phyloP scores from a whole-genome alignment of 2,888 invertebrate genomes.

The Acholoe squamosa region DNA sequence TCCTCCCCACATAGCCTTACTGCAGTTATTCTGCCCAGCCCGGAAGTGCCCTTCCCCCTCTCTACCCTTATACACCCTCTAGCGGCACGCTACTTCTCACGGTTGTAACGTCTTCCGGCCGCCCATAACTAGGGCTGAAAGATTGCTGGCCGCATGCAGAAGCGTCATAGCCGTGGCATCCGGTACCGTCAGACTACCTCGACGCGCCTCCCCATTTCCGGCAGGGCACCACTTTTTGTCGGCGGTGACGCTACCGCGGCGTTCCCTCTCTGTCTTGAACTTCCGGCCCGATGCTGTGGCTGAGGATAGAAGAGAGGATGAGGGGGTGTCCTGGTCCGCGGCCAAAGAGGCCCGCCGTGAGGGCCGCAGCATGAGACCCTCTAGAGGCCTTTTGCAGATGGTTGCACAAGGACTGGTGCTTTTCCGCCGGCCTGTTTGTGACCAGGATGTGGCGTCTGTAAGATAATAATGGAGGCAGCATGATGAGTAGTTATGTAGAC shows the following conservation, averaged over 20 bases:
- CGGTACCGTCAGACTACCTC: slow-evolving; percentile 25
- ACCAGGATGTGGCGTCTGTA: background rate
- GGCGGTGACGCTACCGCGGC: background rate
- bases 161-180: slow-evolving; percentile 55
- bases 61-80: background rate
- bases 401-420: slow-evolving; percentile 43
- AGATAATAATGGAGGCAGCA: background rate
- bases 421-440: background rate
- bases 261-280: background rate
- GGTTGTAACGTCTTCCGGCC: slow-evolving; percentile 33
- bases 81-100: background rate
- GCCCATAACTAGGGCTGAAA: slow-evolving; percentile 46
- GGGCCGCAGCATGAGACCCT: slow-evolving; percentile 27
- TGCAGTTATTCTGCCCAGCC: too few species aligned
- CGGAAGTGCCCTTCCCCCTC: too few species aligned
- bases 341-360: slow-evolving; percentile 6
- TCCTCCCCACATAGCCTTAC: too few species aligned
- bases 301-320: background rate
- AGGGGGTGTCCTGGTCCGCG: background rate
- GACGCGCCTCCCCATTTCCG: slow-evolving; percentile 9
- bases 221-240: slow-evolving; percentile 8
- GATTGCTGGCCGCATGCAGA: slow-evolving; percentile 39
- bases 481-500: too few species aligned
- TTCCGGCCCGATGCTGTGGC: slow-evolving; percentile 7
- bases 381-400: background rate